Conservation (phyloP, 2,888 invertebrate genomes). For the Torymus aiolomorphi region DNA sequence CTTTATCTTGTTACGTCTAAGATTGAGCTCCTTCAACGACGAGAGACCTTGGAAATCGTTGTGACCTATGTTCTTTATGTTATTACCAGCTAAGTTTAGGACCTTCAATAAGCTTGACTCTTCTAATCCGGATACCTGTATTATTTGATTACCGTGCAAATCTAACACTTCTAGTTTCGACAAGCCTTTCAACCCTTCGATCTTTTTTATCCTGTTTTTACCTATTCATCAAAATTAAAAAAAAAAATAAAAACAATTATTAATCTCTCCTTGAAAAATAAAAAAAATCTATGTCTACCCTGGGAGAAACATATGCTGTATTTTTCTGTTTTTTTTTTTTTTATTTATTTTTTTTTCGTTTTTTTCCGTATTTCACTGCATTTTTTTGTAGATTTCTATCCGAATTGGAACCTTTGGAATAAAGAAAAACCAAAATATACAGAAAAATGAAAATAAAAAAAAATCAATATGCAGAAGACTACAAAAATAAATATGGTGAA, state of each 20-base stretch:
- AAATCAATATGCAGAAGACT: no score
- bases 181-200: constrained; percentile 85
- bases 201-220: constrained; percentile 90
- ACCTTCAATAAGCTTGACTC: constrained; percentile 88
- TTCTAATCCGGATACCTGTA: constrained; percentile 83
- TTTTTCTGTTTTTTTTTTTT: no score
- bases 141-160: constrained; percentile 93
- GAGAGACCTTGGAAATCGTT: constrained; percentile 87
- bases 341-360: no score
- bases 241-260: background rate
- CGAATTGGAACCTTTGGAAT: no score
- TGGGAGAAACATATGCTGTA: no score
- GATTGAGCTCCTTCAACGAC: constrained; percentile 90
- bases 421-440: no score
- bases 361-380: no score
- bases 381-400: no score
- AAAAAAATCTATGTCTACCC: no score
- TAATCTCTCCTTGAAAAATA: background rate
- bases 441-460: no score
- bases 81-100: constrained; percentile 94
- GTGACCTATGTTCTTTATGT: constrained; percentile 85
- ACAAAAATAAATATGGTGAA: no score
- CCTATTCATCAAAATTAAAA: no score
- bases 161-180: constrained; percentile 92
- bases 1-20: constrained; percentile 89